These are phyloP conservation scores for Gerris lacustris DNA, from an alignment of 2,888 invertebrate genomes.

Conservation along the genomic window DNA sequence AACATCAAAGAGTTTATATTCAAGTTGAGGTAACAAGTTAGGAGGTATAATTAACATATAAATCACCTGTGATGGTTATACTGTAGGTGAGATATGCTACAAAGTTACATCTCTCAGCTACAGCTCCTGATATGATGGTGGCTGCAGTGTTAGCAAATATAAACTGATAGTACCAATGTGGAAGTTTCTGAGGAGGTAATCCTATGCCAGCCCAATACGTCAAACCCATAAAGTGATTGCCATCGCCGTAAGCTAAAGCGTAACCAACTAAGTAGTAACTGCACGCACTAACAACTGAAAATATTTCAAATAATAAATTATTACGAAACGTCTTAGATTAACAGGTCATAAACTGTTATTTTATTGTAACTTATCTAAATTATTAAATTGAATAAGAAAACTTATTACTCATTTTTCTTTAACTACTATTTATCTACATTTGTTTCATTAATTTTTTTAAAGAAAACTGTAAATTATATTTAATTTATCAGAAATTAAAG, in stretches of 20 bases:
- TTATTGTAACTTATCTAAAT: no score
- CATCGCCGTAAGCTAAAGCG: conserved; percentile 37
- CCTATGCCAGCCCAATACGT: conserved; percentile 30
- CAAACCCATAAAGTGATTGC: conserved; percentile 38
- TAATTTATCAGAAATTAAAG: no score
- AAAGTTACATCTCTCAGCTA: conserved; percentile 45
- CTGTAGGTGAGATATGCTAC: conserved; percentile 43
- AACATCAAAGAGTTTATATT: no score
- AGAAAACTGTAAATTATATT: no score
- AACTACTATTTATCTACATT: no score
- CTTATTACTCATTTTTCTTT: no score
- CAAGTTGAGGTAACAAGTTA: no score
- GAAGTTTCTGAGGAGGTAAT: conserved; percentile 27
- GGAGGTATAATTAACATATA: no score
- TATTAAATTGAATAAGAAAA: no score
- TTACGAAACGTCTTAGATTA: no score
- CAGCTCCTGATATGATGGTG: conserved; percentile 44
- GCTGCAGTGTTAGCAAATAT: conserved; percentile 45
- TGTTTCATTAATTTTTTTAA: no score
- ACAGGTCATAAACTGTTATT: no score
- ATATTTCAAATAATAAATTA: background rate
- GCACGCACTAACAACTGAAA: conserved; percentile 6
- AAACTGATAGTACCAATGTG: conserved; percentile 43
- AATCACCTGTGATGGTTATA: conserved; percentile 39
- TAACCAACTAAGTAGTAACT: conserved; percentile 41